phyloP scores from a whole-genome alignment of 2,797 vertebrate species.

The Eurystomus glaucurus region DNA sequence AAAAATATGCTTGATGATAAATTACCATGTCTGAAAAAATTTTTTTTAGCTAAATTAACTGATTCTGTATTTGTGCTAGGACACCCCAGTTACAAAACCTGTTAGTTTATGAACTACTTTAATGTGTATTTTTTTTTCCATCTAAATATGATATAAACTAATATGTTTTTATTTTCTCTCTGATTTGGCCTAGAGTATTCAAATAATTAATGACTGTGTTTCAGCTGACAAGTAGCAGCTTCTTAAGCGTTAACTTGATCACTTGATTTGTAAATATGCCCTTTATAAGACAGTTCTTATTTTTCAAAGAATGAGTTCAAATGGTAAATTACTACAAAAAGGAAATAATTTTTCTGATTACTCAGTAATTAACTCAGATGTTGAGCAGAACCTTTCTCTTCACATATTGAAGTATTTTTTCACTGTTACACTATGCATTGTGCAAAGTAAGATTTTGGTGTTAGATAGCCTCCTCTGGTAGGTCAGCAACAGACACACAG shows the following conservation, averaged over 20 bases:
- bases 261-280: background rate
- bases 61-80: conserved; percentile 1
- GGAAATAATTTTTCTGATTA: background rate
- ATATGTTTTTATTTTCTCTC: background rate
- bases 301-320: background rate
- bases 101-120: background rate
- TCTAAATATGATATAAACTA: background rate
- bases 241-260: background rate
- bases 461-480: background rate
- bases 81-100: background rate
- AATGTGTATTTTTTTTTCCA: background rate
- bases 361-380: background rate
- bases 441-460: background rate
- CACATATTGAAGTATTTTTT: conserved; percentile 1
- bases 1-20: background rate
- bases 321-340: background rate
- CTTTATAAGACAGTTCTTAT: background rate
- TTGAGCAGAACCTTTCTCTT: background rate
- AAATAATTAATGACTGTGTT: background rate
- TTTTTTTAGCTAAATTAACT: background rate
- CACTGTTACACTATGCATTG: background rate
- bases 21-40: background rate
- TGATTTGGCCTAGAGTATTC: conserved; percentile 23
- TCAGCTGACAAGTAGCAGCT: background rate
- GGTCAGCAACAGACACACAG: background rate